Conservation (phyloP, 2,113 vertebrate genomes). For the Glareola pratincola region DNA sequence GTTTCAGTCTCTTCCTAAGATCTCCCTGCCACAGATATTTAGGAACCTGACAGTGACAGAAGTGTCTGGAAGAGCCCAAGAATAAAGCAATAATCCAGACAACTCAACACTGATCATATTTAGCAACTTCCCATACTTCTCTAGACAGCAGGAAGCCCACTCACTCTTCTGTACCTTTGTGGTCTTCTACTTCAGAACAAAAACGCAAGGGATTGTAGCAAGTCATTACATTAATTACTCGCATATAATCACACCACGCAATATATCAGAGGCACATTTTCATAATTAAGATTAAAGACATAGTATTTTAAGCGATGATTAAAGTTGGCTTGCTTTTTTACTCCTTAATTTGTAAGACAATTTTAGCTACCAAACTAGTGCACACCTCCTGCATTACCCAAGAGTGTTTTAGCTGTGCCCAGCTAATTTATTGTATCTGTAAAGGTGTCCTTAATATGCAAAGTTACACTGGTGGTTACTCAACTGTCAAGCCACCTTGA, state of each 20-base stretch:
- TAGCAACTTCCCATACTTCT: background rate
- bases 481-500: background rate
- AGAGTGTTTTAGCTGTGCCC: background rate
- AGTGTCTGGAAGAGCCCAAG: background rate
- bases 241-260: background rate
- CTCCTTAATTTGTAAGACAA: constrained; percentile 35
- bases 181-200: background rate
- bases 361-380: constrained; percentile 19
- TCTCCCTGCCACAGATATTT: fast-evolving
- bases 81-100: background rate
- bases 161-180: background rate
- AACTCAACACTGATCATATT: background rate
- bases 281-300: constrained; percentile 16
- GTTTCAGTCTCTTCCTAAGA: background rate
- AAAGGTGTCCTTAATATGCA: background rate
- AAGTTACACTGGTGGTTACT: background rate
- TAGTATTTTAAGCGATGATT: background rate
- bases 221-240: background rate
- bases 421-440: background rate
- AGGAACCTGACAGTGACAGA: background rate
- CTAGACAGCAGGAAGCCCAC: background rate
- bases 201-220: fast-evolving
- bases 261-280: background rate
- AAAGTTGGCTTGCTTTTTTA: constrained; percentile 34
- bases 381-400: constrained; percentile 9